Base-by-base conservation (phyloP, 2,888 invertebrate genomes). In the Formica aserva region DNA sequence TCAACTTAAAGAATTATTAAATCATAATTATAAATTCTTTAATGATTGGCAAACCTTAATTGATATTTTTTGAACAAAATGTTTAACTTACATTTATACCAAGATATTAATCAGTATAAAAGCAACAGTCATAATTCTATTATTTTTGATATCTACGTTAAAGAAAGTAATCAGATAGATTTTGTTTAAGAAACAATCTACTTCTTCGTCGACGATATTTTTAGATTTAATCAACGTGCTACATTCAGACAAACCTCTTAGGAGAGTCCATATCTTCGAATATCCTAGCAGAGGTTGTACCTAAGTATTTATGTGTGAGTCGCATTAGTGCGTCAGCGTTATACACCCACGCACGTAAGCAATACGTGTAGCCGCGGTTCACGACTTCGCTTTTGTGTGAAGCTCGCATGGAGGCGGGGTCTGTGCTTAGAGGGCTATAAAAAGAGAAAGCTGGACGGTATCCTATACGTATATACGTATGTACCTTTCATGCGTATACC, bases 371-470 rank as follows among this genome's bases (percentile, higher is more conserved):
- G 38, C 80, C 38, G 62, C 82, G 67, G 81, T 69, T 72, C 69
- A 69, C 60, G 78, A 22, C 75, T 67, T 69, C 15, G 82, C 52
- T 60, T 72, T 78, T 83, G 89, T 84, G 85, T 84, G 74, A 78
- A 78, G 74, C 83, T 85, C 71, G 85, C 86, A 84, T 78, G 88
- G 86, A 90, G 92, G 89, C 89, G 91, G 89, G 84, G 74, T 86
- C 85, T 86, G 83, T 91, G 91, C 91, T 90, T 90, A 90, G 89
- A 91, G 91, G 91, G 90, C 92, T 92, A 92, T 93, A 93, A 93
- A 93, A 93, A 93, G 93, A 93, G 93, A 93, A 93, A 93, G 93
- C 91, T 82, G 85, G 84, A 84, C 86, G 82, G 81, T 83, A 86
- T 88, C 82, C 74, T 71, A 75, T 57, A 26, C 72, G 76, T 69